Evolutionary conservation across 2,888 invertebrate species (phyloP).

Genomic region (Philereme transversata): DNA sequence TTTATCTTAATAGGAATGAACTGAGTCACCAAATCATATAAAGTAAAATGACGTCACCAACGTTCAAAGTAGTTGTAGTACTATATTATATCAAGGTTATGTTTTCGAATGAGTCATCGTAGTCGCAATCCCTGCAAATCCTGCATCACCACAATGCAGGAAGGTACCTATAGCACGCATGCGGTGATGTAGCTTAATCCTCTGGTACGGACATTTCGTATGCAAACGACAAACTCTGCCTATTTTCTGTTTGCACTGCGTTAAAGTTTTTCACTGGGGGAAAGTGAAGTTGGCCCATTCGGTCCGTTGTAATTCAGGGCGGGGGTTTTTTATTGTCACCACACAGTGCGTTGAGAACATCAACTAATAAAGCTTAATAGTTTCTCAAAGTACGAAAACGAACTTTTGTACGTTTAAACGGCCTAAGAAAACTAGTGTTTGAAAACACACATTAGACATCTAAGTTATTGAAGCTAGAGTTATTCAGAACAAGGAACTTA

Average conservation of each 20-base stretch:
- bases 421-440: too few species aligned
- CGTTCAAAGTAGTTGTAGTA: slow-evolving; percentile 55
- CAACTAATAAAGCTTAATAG: too few species aligned
- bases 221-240: slow-evolving; percentile 60
- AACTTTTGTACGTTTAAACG: too few species aligned
- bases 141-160: slow-evolving; percentile 28
- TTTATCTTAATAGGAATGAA: slow-evolving; percentile 40
- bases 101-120: slow-evolving; percentile 56
- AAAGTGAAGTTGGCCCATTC: slow-evolving; percentile 46
- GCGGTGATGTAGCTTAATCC: slow-evolving; percentile 50
- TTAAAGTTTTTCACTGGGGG: slow-evolving; percentile 52
- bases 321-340: slow-evolving; percentile 15
- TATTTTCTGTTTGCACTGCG: slow-evolving; percentile 57
- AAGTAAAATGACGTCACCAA: slow-evolving; percentile 61
- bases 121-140: slow-evolving; percentile 41
- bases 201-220: slow-evolving; percentile 56
- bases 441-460: background rate
- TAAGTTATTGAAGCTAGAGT: slow-evolving; percentile 19
- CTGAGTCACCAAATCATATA: slow-evolving; percentile 60
- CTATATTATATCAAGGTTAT: slow-evolving; percentile 44
- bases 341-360: too few species aligned
- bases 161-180: slow-evolving; percentile 22
- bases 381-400: too few species aligned
- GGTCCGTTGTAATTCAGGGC: slow-evolving; percentile 48
- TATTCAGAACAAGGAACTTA: slow-evolving; percentile 47